These are phyloP conservation scores for Melanophora roralis DNA, from an alignment of 2,888 invertebrate genomes.

Conservation along the genomic window DNA sequence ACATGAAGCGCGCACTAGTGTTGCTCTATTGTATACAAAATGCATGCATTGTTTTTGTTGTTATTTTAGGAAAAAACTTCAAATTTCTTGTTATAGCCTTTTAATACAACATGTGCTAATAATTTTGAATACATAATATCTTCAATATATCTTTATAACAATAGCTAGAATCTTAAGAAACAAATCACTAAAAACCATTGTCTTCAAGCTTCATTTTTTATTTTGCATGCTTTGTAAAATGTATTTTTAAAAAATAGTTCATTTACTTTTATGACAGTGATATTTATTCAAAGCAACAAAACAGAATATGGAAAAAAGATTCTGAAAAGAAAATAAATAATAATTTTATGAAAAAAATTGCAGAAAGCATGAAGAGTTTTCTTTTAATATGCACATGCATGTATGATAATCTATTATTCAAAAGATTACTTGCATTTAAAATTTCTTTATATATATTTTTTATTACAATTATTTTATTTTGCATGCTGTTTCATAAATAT, in stretches of 20 bases:
- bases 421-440: constrained; percentile 61
- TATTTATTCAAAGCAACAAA: constrained; percentile 13
- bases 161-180: no score
- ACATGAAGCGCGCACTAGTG: no score
- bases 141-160: no score
- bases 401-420: constrained; percentile 63
- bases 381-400: constrained; percentile 50
- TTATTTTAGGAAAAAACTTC: not conserved
- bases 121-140: no score
- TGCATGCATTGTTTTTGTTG: no score
- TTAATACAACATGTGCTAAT: no score
- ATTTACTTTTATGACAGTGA: constrained; percentile 45
- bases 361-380: constrained; percentile 42
- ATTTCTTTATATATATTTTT: constrained; percentile 21
- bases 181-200: not conserved
- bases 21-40: no score
- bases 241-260: constrained; percentile 36
- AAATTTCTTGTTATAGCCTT: not conserved
- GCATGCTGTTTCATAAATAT: constrained; percentile 55
- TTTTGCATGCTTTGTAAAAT: not conserved
- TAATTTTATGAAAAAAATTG: constrained; percentile 28
- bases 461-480: constrained; percentile 1
- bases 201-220: not conserved
- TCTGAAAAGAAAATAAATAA: not conserved
- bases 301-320: not conserved